Base-by-base conservation (phyloP, 2,113 vertebrate genomes). In the Monopterus albus region DNA sequence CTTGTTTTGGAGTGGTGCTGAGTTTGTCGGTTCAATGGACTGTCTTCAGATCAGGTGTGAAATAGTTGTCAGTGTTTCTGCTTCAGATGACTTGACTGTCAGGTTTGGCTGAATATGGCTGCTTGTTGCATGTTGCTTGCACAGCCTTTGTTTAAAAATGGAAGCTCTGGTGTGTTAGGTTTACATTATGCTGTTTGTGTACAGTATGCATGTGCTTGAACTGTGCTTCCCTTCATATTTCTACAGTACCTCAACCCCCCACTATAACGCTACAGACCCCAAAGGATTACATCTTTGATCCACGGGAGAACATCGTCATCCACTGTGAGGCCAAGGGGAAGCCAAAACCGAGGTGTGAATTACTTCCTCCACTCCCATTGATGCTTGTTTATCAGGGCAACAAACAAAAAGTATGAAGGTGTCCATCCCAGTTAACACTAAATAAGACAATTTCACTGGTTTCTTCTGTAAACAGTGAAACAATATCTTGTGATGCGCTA, bases 271-370 rank as follows among this genome's bases (percentile, higher is more conserved):
- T 93, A 18, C 96, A 99, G 49, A 98, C 97, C 83, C 96, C 96
- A 36, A 99, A 99, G 92, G 95, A 98, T 92, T 98, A 97, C 84
- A 97, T 98, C 86, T 93, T 99, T 86, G 97, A 98, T 87, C 97
- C 97, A 7, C 92, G 97, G 60, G 97, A 99, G 89, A 97, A 96
- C 90, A 98, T 99, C 67, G 92, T 96, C 81, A 96, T 99, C 90
- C 94, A 96, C 70, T 99, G 97, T 83, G 97, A 98, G 80, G 97
- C 97, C 61, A 99, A 99, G 86, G 97, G 97, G 86, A 98, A 98
- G 35, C 97, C 97, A 70, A 93, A 94, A 83, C 97, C 97, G 85
- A 97, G 95, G 97, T 99, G 82, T 86, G 70, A 73, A 2, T 5
- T 17, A 11, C n/a, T 52, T 36, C 35, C 17, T 17, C 17, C 25